Conservation (phyloP, 2,113 vertebrate genomes). For the Suricata suricatta region DNA sequence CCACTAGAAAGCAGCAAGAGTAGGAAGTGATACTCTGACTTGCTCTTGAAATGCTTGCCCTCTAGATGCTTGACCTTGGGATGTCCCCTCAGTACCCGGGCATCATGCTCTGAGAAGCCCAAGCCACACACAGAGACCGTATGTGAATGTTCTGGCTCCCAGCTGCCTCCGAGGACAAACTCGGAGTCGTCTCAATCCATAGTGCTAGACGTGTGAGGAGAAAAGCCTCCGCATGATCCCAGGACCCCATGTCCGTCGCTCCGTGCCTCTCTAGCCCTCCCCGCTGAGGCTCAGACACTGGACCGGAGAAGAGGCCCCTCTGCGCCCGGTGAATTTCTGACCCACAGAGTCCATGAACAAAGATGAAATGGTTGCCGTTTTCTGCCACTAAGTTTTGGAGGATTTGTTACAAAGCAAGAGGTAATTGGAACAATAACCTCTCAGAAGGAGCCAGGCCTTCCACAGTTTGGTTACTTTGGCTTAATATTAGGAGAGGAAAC, state of each 20-base stretch:
- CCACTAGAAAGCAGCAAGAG: not conserved
- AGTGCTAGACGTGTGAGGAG: not conserved
- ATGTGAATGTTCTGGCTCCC: not conserved
- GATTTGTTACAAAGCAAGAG: not conserved
- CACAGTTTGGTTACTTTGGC: not conserved
- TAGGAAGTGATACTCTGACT: not conserved
- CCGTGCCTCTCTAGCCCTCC: not conserved
- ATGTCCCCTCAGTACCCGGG: not conserved
- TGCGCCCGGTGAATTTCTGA: not conserved
- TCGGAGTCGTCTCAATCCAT: not conserved
- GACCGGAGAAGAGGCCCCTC: not conserved
- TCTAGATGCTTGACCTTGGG: not conserved
- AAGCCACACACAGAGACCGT: not conserved
- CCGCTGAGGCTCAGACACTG: not conserved
- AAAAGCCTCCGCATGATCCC: not conserved
- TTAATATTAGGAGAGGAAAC: conserved; percentile 37
- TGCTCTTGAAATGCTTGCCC: not conserved
- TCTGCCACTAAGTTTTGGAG: not conserved
- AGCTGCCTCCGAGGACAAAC: not conserved
- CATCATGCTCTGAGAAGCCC: not conserved
- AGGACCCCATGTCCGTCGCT: not conserved
- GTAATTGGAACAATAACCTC: conserved; percentile 27
- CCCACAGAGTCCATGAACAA: not conserved
- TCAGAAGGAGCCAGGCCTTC: not conserved
- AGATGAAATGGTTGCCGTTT: not conserved